Conservation (phyloP, 1,140 invertebrate genomes). For the Halesus radiatus region DNA sequence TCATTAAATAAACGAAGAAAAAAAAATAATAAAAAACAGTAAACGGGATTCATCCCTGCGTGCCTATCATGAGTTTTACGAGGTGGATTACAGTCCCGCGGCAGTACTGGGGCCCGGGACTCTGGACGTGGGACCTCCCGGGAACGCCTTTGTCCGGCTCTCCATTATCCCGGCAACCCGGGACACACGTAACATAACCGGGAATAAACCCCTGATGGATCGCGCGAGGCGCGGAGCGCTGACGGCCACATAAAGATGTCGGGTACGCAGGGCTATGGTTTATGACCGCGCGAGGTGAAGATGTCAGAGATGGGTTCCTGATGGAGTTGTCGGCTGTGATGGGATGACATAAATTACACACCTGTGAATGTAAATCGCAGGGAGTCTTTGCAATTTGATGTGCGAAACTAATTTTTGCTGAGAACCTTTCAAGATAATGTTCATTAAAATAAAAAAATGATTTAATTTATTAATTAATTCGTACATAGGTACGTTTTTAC, state of each 20-base stretch:
- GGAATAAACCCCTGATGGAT: constrained; percentile 21
- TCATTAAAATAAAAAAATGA: too few species aligned
- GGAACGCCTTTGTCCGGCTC: constrained; percentile 30
- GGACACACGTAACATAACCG: neutral
- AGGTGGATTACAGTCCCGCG: too few species aligned
- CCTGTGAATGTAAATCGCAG: neutral
- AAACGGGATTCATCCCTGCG: too few species aligned
- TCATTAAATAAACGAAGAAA: too few species aligned
- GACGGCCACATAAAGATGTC: neutral
- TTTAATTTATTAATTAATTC: too few species aligned
- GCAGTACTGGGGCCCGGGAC: too few species aligned
- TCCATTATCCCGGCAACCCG: constrained; percentile 16
- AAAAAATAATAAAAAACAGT: too few species aligned
- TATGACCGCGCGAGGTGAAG: neutral
- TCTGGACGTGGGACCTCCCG: constrained; percentile 9
- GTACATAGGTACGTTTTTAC: too few species aligned
- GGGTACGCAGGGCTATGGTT: neutral
- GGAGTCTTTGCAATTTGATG: too few species aligned
- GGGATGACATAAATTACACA: neutral
- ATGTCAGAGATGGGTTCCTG: neutral
- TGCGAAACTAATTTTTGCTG: too few species aligned
- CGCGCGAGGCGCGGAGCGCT: neutral
- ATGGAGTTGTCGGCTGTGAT: neutral
- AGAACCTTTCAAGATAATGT: too few species aligned
- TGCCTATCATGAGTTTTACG: too few species aligned